Evolutionary conservation across 1,140 invertebrate genomes (phyloP), one percentile per base, ranked within the genome.

Genomic region (Capitella teleta): DNA sequence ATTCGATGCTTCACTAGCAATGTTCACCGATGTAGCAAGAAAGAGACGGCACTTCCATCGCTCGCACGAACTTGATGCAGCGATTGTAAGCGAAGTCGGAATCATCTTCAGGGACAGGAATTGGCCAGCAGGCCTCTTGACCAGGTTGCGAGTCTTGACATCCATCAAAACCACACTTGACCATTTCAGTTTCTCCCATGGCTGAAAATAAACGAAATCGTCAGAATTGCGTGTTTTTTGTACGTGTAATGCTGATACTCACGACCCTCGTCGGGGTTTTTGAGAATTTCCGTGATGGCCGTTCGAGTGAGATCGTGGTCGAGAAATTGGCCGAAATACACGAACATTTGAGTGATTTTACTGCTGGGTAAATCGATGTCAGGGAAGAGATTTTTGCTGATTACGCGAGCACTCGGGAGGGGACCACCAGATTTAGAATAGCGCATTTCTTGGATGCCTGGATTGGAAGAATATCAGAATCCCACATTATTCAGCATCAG

Each of bases 251-350:
- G n/a, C n/a, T n/a, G n/a, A n/a, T n/a, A n/a, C n/a, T n/a, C n/a
- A n/a, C n/a, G n/a, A n/a, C n/a, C n/a, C n/a, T n/a, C n/a, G n/a
- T n/a, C n/a, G n/a, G n/a, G n/a, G n/a, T 6, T 16, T 24, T n/a
- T 21, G 5, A 25, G 42, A 5, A 44, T 25, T 24, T 44, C 24
- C 5, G 49, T 51, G 3, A 57, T 58, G 26, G 58, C 57, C 19
- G 48, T 52, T 18, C 52, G 54, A 0, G 54, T 45, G 16, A 62
- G 44, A 46, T 62, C 57, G 64, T 90, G 86, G 4, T 85, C 86
- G 23, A 90, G 81, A 45, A 90, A 83, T 67, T 90, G 87, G 6
- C 86, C 86, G 78, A 82, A 89, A 55, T 88, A 84, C 81, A 88
- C 42, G 8, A 44, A 25, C n/a, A 78, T 79, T 1, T 88, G 66